Base-by-base conservation (phyloP, 2,888 invertebrate species). In the Agrochola macilenta region DNA sequence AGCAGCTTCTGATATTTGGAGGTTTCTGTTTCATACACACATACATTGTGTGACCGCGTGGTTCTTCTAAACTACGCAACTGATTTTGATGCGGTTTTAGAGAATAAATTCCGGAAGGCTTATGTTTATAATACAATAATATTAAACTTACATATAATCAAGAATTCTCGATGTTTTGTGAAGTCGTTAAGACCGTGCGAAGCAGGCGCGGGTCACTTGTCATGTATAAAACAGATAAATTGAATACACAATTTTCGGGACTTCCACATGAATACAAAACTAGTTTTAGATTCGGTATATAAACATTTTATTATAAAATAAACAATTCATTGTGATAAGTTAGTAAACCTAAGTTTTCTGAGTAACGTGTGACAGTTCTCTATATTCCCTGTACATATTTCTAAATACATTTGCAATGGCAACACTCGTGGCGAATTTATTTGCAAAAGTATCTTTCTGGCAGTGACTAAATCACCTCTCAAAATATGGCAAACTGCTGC, bases 361-460 rank as follows among this genome's bases (percentile, higher is more conserved):
- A 97, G 87, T 85, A 97, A 94, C 46, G 93, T 93, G 84, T 96
- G 95, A 82, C 97, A 97, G 87, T 96, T 97, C 80, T 97, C 97
- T 87, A 96, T 93, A 84, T 96, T 96, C n/a, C 97, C 96, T 74
- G 96, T 94, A 86, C 96, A 96, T 76, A 97, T 96, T 92, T 97
- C 97, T 81, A 97, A 93, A 90, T 97, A 97, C 91, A 97, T 97
- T 90, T 97, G 97, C 71, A 97, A 89, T 5, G 96, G 96, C 74
- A 97, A 88, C 17, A 97, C 95, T 87, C 95, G 90, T 0, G 96
- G 95, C 7, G 97, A 96, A 90, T 96, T 96, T 57, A 97, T 96
- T 92, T 97, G 97, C 60, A 95, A 88, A 35, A 97, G 90, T 82
- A 97, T 96, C 83, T 96, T 96, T 83, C 96, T 93, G 8, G 97